phyloP scores from a whole-genome alignment of 2,113 vertebrate species.

The Aix galericulata region DNA sequence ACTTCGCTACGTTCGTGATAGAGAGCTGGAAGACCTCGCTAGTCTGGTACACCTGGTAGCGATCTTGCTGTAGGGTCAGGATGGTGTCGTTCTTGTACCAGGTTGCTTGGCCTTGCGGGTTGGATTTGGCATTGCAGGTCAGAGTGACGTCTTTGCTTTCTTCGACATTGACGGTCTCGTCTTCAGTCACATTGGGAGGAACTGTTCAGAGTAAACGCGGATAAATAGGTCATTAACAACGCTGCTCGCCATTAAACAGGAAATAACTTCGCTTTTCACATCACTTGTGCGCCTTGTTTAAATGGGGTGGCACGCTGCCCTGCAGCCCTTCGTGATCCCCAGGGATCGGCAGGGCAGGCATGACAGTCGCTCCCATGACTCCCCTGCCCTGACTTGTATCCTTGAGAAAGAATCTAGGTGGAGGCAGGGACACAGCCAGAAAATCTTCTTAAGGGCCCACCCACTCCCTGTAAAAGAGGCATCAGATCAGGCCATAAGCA shows the following conservation, averaged over 20 bases:
- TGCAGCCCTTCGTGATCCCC: not conserved
- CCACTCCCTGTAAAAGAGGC: constrained; percentile 17
- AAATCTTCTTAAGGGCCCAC: constrained; percentile 2
- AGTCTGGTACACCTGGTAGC: constrained; percentile 51
- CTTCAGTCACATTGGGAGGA: constrained; percentile 63
- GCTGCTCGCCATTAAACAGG: not conserved
- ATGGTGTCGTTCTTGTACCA: constrained; percentile 63
- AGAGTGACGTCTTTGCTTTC: constrained; percentile 46
- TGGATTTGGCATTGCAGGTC: constrained; percentile 73
- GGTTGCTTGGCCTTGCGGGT: constrained; percentile 70
- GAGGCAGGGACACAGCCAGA: not conserved
- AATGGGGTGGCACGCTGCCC: not conserved
- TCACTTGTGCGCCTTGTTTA: not conserved
- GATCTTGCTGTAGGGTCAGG: constrained; percentile 54
- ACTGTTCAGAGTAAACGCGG: constrained; percentile 58
- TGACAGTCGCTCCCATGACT: not conserved
- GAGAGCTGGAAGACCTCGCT: constrained; percentile 60
- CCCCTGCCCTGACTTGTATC: constrained; percentile 23
- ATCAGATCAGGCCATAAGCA: constrained; percentile 3
- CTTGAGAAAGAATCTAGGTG: constrained; percentile 20
- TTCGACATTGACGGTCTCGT: not conserved
- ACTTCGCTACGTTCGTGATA: constrained; percentile 58
- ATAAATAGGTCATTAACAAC: not conserved
- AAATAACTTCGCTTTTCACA: not conserved
- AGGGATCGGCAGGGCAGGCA: not conserved